phyloP scores from a whole-genome alignment of 2,888 invertebrate species.

The Augiades crinisus region DNA sequence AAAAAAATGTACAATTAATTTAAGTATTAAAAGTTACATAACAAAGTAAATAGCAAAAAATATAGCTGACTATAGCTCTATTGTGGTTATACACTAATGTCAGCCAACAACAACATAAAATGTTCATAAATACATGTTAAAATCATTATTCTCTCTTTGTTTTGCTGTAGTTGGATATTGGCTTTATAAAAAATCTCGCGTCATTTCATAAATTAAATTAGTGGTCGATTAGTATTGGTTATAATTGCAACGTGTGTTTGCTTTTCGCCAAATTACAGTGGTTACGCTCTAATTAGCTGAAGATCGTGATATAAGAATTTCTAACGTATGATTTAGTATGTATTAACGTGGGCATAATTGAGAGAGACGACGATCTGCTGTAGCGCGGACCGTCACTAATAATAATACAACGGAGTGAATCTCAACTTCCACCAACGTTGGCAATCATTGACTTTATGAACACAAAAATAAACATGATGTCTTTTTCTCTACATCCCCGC shows the following conservation, averaged over 20 bases:
- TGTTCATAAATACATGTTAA: no score
- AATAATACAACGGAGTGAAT: constrained; percentile 40
- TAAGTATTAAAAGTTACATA: no score
- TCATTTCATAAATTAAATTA: background rate
- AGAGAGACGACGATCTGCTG: constrained; percentile 32
- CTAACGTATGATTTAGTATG: constrained; percentile 18
- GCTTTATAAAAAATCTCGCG: no score
- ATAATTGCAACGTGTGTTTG: background rate
- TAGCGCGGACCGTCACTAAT: constrained; percentile 38
- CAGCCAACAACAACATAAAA: no score
- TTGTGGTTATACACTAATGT: no score
- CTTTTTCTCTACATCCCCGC: constrained; percentile 39
- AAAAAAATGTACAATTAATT: no score
- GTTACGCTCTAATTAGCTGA: constrained; percentile 4
- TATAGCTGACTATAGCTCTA: no score
- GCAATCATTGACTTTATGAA: constrained; percentile 58
- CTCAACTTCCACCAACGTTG: constrained; percentile 36
- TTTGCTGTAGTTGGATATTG: no score
- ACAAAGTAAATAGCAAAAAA: no score
- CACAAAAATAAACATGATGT: constrained; percentile 64
- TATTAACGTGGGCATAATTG: constrained; percentile 29
- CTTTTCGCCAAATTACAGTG: constrained; percentile 9
- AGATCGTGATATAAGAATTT: constrained; percentile 17
- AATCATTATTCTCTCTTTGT: no score
- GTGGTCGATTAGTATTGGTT: no score